Base-by-base conservation (phyloP, 2,797 vertebrate genomes). In the Trachurus trachurus region DNA sequence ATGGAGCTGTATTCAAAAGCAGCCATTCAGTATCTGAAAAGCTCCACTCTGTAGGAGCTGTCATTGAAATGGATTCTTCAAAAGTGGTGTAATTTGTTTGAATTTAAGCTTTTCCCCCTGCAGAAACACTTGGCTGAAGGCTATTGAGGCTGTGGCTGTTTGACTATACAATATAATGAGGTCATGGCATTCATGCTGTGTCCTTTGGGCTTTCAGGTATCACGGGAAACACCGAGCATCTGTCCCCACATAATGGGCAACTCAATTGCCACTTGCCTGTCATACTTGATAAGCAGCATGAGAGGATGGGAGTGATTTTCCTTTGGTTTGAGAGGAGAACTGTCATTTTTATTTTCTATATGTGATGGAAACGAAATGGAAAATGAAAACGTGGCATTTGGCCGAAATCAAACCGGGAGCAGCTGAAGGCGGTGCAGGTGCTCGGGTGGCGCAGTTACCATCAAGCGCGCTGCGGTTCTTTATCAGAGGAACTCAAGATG, bases 401-500 rank as follows among this genome's bases (percentile, higher is more conserved):
- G 50, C 71, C 2, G 13, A 67, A 26, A 63, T 9, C 34, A 63
- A 70, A 74, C 5, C 42, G 26, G 26, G 37, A 39, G 61, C 7
- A 67, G 40, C 61, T 49, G 39, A 65, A 68, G 58, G 66, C 42
- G 21, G 40, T 1, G n/a, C 56, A 70, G 81, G 69, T 54, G 59
- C 47, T 31, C 26, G 21, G 42, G 47, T 40, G 61, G 37, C 52
- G 63, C 2, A 13, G 74, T 65, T 65, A 21, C 76, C 66, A 60
- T 73, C 44, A 66, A 72, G 74, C 60, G 61, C 68, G 16, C 66
- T 42, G 52, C 16, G 77, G 68, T 74, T 80, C 67, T 69, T 89
- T 91, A 94, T 90, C 88, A 70, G 82, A 75, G 90, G 64, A 92
- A 93, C 80, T 67, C 9, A 52, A 93, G 87, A 90, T 40, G 66